These are phyloP conservation scores for Malthinus seriepunctatus DNA, from an alignment of 2,888 invertebrate species.

Conservation along the genomic window DNA sequence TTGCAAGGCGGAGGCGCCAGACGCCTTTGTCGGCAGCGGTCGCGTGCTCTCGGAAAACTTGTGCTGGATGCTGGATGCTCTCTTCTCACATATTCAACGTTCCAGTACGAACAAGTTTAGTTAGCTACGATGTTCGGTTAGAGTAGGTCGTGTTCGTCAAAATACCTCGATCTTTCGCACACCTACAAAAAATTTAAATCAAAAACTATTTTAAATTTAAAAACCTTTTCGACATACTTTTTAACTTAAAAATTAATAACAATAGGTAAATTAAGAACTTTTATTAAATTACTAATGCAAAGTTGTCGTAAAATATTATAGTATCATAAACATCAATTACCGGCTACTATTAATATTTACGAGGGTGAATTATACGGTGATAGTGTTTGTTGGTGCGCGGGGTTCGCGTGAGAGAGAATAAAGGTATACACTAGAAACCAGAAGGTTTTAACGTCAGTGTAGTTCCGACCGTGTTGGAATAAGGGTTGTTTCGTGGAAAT, in stretches of 20 bases:
- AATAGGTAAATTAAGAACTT: too few species aligned
- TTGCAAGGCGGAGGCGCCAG: slow-evolving; percentile 37
- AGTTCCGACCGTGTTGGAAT: slow-evolving; percentile 31
- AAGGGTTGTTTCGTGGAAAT: slow-evolving; percentile 24
- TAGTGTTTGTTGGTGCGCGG: slow-evolving; percentile 29
- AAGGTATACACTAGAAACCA: slow-evolving; percentile 35
- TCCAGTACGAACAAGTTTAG: slow-evolving; percentile 47
- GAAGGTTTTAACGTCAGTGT: slow-evolving; percentile 36
- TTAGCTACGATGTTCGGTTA: slow-evolving; percentile 40
- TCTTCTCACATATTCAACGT: slow-evolving; percentile 39
- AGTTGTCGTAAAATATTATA: slow-evolving; percentile 12
- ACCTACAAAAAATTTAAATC: not conserved
- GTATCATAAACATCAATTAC: slow-evolving; percentile 34
- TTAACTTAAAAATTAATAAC: too few species aligned
- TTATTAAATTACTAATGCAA: not conserved
- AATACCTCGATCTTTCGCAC: slow-evolving; percentile 7
- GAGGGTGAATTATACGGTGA: slow-evolving; percentile 37
- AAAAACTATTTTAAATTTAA: too few species aligned
- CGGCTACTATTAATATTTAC: slow-evolving; percentile 38
- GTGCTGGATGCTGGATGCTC: slow-evolving; percentile 35
- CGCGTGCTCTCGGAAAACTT: slow-evolving; percentile 50
- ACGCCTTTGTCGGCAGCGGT: slow-evolving; percentile 38
- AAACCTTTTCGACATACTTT: too few species aligned
- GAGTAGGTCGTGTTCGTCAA: slow-evolving; percentile 30
- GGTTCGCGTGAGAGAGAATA: slow-evolving; percentile 33